These are phyloP conservation scores for Edolisoma coerulescens DNA, from an alignment of 2,113 vertebrate genomes.

Conservation along the genomic window DNA sequence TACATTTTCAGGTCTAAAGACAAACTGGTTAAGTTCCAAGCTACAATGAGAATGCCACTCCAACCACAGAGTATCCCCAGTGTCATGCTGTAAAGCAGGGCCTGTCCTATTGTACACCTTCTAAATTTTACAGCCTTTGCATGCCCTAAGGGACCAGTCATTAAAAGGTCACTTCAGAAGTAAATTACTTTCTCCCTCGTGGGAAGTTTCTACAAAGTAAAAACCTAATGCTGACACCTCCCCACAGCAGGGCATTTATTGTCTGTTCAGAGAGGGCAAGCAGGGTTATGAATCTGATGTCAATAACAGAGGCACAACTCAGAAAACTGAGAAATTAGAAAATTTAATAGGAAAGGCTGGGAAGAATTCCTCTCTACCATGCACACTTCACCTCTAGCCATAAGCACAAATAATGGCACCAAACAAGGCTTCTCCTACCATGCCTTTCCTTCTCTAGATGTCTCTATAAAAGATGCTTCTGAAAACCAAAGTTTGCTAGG, in stretches of 20 bases:
- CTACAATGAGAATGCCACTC: background rate
- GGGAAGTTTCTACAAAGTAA: conserved; percentile 43
- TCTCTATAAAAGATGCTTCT: background rate
- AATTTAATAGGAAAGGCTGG: background rate
- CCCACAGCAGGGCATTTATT: conserved; percentile 43
- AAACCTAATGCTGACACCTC: conserved; percentile 36
- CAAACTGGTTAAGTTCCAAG: background rate
- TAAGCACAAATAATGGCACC: background rate
- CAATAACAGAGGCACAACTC: background rate
- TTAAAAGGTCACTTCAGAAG: conserved; percentile 70
- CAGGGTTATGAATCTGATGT: conserved; percentile 8
- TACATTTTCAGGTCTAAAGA: background rate
- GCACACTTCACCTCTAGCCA: background rate
- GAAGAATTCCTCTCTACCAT: background rate
- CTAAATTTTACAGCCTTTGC: conserved; percentile 64
- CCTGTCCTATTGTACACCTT: conserved; percentile 4
- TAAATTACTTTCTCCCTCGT: conserved; percentile 50
- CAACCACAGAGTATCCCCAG: background rate
- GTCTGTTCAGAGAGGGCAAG: conserved; percentile 25
- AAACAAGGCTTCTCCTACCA: background rate
- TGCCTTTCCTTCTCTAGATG: background rate
- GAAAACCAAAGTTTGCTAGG: background rate
- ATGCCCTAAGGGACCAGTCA: conserved; percentile 50
- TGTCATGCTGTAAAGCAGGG: conserved; percentile 39
- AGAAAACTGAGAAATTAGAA: background rate